phyloP scores from a whole-genome alignment of 2,888 invertebrate species.

The Microctonus hyperodae region DNA sequence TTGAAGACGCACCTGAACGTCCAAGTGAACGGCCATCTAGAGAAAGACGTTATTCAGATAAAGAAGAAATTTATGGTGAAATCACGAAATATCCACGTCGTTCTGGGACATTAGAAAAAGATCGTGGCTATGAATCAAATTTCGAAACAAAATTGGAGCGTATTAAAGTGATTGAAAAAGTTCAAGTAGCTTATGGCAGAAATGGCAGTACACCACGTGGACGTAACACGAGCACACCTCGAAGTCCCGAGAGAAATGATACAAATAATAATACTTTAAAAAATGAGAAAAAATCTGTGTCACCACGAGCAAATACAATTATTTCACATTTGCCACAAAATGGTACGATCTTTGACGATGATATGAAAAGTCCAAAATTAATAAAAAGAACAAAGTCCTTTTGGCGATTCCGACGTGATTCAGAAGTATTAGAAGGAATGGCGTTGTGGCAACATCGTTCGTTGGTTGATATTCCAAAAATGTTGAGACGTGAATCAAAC shows the following conservation, averaged over 20 bases:
- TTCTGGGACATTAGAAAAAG: slow-evolving; percentile 51
- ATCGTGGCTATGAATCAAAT: slow-evolving; percentile 61
- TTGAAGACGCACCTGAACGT: slow-evolving; percentile 55
- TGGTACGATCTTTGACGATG: slow-evolving; percentile 65
- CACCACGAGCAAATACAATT: slow-evolving; percentile 63
- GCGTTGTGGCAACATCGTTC: slow-evolving; percentile 87
- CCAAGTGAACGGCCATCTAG: slow-evolving; percentile 39
- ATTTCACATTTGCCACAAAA: slow-evolving; percentile 51
- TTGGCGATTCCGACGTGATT: slow-evolving; percentile 80
- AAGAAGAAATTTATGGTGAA: slow-evolving; percentile 58
- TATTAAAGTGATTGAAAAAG: slow-evolving; percentile 53
- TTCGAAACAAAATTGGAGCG: slow-evolving; percentile 61
- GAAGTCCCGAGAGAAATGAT: slow-evolving; percentile 50
- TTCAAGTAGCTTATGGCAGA: slow-evolving; percentile 39
- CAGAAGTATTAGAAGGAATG: slow-evolving; percentile 86
- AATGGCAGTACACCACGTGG: slow-evolving; percentile 39
- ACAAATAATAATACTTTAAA: slow-evolving; percentile 57
- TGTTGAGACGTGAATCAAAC: slow-evolving; percentile 65
- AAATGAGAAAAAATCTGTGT: slow-evolving; percentile 64
- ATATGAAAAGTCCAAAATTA: slow-evolving; percentile 62
- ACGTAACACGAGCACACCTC: slow-evolving; percentile 20
- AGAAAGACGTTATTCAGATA: slow-evolving; percentile 57
- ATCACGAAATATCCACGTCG: slow-evolving; percentile 43
- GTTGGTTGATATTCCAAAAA: slow-evolving; percentile 76
- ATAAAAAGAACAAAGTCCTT: slow-evolving; percentile 86